A percentile compares a stretch with the other conserved stretches of the same genome.
Conservation (phyloP, 2,113 vertebrate genomes). For the Pachycephala philippinensis region DNA sequence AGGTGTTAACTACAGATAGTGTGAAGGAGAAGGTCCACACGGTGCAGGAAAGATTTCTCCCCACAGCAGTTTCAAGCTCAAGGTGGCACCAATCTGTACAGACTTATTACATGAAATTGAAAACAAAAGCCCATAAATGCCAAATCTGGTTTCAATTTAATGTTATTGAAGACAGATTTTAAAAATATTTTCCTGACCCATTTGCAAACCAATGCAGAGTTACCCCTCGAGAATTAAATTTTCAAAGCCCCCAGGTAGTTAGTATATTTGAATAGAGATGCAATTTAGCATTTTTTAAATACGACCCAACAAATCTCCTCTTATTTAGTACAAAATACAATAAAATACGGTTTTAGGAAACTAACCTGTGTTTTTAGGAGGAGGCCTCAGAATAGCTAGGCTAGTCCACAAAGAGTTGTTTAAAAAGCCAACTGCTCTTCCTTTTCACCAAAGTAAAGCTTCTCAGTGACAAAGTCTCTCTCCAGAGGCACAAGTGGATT, state of each 20-base stretch:
- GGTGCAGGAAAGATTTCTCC: background rate
- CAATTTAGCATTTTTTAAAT: background rate
- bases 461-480: background rate
- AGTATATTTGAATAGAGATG: background rate
- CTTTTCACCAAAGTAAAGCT: background rate
- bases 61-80: background rate
- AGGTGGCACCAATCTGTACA: background rate
- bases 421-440: background rate
- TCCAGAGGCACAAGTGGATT: background rate
- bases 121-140: background rate
- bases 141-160: background rate
- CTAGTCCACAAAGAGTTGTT: background rate
- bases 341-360: background rate
- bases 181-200: background rate
- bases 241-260: background rate
- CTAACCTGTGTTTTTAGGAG: background rate
- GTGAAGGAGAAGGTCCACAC: constrained; percentile 39
- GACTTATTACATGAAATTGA: background rate
- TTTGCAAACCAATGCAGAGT: background rate
- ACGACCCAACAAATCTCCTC: background rate
- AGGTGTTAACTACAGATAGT: constrained; percentile 61
- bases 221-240: background rate
- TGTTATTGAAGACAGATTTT: background rate
- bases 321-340: background rate
- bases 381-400: background rate